Evolutionary conservation across 2,888 invertebrate species (phyloP).

Genomic region (Orchesella flavescens): DNA sequence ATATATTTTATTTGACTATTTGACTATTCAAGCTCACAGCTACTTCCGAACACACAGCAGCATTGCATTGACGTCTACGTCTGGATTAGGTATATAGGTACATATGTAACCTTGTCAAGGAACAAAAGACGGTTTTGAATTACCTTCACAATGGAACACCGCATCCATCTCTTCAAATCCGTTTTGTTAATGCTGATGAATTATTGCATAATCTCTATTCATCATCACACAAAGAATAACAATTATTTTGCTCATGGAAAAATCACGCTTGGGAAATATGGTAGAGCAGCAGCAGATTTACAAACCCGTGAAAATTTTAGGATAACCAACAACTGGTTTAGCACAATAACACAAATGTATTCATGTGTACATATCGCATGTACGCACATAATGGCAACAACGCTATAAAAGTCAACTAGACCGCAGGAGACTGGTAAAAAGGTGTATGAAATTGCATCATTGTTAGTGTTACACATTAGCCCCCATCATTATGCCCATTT

Average conservation of each 20-base stretch:
- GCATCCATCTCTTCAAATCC: neutral
- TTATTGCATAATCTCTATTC: constrained; percentile 24
- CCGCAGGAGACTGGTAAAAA: constrained; percentile 3
- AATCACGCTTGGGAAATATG: too few relatives aligned
- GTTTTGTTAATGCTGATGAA: constrained; percentile 1
- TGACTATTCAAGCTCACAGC: too few relatives aligned
- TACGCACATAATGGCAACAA: too few relatives aligned
- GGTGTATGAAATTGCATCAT: constrained; percentile 16
- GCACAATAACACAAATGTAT: too few relatives aligned
- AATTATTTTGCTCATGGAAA: too few relatives aligned
- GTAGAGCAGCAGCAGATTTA: too few relatives aligned
- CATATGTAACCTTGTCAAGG: neutral
- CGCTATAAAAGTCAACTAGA: constrained; percentile 10
- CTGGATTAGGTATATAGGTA: neutral
- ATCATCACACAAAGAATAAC: neutral
- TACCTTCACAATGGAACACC: neutral
- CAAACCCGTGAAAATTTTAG: neutral
- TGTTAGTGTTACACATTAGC: constrained; percentile 39
- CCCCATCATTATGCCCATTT: neutral
- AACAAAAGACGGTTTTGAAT: constrained; percentile 8
- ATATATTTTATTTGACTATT: too few relatives aligned
- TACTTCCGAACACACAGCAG: too few relatives aligned
- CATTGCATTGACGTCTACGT: too few relatives aligned
- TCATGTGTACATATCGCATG: too few relatives aligned
- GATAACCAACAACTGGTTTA: neutral